These are phyloP conservation scores for Panthera uncia DNA, from an alignment of 2,113 vertebrate genomes.

Conservation along the genomic window DNA sequence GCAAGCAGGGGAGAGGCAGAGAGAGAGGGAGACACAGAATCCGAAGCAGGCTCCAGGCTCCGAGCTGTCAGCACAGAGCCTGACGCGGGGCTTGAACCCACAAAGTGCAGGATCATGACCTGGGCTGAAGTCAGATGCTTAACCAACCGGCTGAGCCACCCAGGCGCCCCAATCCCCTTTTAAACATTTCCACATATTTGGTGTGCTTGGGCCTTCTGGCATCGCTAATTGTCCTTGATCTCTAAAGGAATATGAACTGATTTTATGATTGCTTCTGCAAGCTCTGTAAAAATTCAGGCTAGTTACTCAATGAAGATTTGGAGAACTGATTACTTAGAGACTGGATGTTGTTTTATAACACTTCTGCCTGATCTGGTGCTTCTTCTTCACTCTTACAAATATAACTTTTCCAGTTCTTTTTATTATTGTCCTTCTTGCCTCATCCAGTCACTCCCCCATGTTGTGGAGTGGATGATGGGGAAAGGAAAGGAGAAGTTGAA, in stretches of 20 bases:
- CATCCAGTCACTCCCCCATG: background rate
- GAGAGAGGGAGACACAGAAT: no score
- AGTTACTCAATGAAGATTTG: background rate
- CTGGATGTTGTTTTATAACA: background rate
- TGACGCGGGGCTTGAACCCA: no score
- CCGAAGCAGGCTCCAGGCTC: no score
- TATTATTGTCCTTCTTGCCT: background rate
- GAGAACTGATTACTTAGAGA: background rate
- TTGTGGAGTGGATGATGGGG: background rate
- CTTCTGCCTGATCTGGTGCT: background rate
- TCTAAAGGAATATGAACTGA: background rate
- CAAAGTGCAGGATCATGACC: no score
- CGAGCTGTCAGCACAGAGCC: no score
- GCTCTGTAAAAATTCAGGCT: background rate
- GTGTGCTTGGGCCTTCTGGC: background rate
- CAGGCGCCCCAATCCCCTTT: background rate
- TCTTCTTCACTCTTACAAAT: background rate
- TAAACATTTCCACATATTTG: background rate
- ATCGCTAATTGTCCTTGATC: background rate
- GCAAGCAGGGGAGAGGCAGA: no score
- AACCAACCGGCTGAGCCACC: no score
- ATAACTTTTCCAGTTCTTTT: background rate
- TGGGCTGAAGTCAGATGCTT: no score
- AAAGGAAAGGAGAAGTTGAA: background rate
- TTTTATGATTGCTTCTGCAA: background rate